Conservation (phyloP, 2,113 vertebrate genomes). For the Megalops atlanticus region DNA sequence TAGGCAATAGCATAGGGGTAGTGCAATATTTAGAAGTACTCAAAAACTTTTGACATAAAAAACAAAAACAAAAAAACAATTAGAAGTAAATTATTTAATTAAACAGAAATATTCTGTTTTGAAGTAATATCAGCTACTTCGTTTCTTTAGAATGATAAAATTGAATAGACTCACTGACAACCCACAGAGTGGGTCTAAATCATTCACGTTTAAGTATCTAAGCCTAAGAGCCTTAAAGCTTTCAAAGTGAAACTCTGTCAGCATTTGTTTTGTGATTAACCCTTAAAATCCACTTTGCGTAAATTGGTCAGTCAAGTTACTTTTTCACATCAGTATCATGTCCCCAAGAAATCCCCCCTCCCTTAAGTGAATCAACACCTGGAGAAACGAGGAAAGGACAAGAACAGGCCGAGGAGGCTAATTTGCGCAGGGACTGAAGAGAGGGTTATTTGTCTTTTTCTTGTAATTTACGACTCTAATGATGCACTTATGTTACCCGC, state of each 20-base stretch:
- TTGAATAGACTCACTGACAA: background rate
- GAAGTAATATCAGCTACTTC: background rate
- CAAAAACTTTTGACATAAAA: background rate
- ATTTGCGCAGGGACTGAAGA: constrained; percentile 71
- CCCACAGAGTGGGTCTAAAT: background rate
- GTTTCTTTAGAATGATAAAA: background rate
- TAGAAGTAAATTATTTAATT: background rate
- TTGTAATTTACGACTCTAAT: constrained; percentile 97
- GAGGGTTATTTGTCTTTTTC: constrained; percentile 93
- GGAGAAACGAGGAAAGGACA: constrained; percentile 38
- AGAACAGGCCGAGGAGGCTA: constrained; percentile 40
- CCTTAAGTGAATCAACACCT: constrained; percentile 19
- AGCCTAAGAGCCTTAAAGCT: background rate
- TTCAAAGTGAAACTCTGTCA: background rate
- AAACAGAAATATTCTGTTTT: background rate
- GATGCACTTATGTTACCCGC: constrained; percentile 99
- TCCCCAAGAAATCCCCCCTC: constrained; percentile 13
- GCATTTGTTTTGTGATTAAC: background rate
- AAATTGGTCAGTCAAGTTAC: background rate
- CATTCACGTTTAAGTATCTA: background rate
- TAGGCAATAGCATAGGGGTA: too few species aligned
- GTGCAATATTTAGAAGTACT: too few species aligned
- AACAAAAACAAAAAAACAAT: background rate
- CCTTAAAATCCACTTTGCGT: background rate
- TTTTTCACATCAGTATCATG: background rate